Base-by-base conservation (phyloP, 1,140 invertebrate genomes). In the Apis florea region DNA sequence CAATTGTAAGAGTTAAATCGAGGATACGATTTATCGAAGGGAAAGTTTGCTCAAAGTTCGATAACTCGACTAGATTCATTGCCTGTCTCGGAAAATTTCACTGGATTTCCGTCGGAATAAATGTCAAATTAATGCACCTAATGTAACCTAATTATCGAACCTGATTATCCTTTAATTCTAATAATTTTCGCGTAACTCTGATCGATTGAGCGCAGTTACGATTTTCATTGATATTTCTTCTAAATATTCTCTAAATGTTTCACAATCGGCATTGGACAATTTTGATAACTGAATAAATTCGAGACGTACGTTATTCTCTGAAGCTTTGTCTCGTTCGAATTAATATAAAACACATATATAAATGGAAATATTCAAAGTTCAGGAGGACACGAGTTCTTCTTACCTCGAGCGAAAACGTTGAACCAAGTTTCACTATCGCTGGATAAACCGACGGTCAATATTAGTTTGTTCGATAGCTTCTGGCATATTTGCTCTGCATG, bases 391-490 rank as follows among this genome's bases (percentile, higher is more conserved):
- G 40, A 63, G 21, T 53, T 21, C 54, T 58, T 49, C 61, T 69
- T 54, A 75, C 24, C 31, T 47, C 4, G 47, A 19, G 26, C 24
- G 31, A 58, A 31, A 64, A 58, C n/a, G 54, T 84, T 59, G 67
- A 80, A 59, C 61, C n/a, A 54, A 71, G 70, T 26, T 66, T 58
- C 47, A 61, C 51, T 83, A 56, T 24, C 47, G 40, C 64, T n/a
- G 26, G 31, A 80, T 73, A 85, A 78, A 56, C 40, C 47, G 51
- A 71, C 49, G 68, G 70, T 75, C 74, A 86, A 85, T 86, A 85
- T 86, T 85, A 70, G 66, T 79, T 81, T 81, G 54, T 75, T 66
- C 59, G 73, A 79, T 83, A 47, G 78, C 68, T 85, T 51, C 63
- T 54, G 66, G 59, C 76, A 56, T 85, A 56, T 75, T 85, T 83